These are phyloP conservation scores for Anolis sagrei DNA, from an alignment of 2,113 vertebrate species.

Conservation along the genomic window DNA sequence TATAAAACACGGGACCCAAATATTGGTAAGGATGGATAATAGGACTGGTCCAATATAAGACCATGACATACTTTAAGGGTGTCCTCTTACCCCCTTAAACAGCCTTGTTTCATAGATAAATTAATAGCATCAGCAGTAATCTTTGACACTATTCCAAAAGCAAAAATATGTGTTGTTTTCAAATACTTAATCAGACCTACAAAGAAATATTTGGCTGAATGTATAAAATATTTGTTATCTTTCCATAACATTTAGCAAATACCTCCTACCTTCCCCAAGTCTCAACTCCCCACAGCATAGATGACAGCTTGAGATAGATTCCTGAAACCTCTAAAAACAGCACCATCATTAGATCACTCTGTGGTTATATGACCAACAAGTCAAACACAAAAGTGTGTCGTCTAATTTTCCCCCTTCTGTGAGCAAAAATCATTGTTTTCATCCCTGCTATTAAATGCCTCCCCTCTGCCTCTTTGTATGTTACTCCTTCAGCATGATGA, in stretches of 20 bases:
- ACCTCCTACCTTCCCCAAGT: constrained; percentile 41
- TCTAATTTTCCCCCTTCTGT: constrained; percentile 10
- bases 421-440: constrained; percentile 29
- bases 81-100: background rate
- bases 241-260: constrained; percentile 41
- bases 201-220: constrained; percentile 42
- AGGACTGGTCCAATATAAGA: background rate
- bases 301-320: constrained; percentile 5
- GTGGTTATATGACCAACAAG: background rate
- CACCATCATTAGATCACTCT: constrained; percentile 14
- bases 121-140: background rate
- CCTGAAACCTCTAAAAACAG: background rate
- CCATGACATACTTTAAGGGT: background rate
- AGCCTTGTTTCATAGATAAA: background rate
- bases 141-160: constrained; percentile 4
- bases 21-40: background rate
- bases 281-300: background rate
- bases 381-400: constrained; percentile 6
- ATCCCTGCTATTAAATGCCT: constrained; percentile 19
- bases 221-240: constrained; percentile 49
- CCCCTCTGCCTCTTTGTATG: constrained; percentile 13
- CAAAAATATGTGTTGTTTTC: background rate
- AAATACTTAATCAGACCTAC: constrained; percentile 1
- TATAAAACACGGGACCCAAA: background rate
- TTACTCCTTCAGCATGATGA: constrained; percentile 1